These are phyloP conservation scores for Centropus bengalensis DNA, from an alignment of 2,113 vertebrate species.

Conservation along the genomic window DNA sequence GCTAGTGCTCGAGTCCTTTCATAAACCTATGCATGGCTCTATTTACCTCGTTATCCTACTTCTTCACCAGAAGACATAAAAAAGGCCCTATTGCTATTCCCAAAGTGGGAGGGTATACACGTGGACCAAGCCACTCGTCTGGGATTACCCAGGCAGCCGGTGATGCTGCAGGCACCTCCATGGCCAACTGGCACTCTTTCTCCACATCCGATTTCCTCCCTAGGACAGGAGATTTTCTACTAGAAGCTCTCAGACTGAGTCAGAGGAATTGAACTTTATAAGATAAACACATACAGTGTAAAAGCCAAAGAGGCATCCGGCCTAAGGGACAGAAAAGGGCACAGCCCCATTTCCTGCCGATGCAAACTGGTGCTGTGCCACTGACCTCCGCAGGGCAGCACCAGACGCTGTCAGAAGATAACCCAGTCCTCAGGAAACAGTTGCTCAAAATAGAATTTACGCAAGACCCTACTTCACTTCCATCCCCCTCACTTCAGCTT, in stretches of 20 bases:
- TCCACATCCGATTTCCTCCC: not conserved
- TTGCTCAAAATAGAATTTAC: not conserved
- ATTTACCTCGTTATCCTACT: not conserved
- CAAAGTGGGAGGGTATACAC: rapidly evolving
- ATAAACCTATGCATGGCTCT: not conserved
- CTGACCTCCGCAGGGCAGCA: not conserved
- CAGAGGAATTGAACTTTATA: not conserved
- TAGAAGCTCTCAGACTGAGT: not conserved
- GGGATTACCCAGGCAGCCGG: not conserved
- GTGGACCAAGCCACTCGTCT: too few relatives aligned
- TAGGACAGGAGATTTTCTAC: not conserved
- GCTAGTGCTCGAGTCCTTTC: not conserved
- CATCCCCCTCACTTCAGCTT: not conserved
- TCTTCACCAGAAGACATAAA: not conserved
- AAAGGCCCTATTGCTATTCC: not conserved
- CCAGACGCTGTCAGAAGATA: not conserved
- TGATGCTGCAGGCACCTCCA: rapidly evolving
- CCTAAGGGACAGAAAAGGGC: not conserved
- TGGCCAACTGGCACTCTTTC: not conserved
- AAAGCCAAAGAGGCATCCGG: not conserved
- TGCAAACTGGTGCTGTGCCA: not conserved
- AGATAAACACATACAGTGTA: not conserved
- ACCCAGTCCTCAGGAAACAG: not conserved
- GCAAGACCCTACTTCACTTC: not conserved
- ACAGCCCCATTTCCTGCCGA: not conserved